These are phyloP conservation scores for Oppia nitens DNA, from an alignment of 1,140 invertebrate species.

Conservation along the genomic window DNA sequence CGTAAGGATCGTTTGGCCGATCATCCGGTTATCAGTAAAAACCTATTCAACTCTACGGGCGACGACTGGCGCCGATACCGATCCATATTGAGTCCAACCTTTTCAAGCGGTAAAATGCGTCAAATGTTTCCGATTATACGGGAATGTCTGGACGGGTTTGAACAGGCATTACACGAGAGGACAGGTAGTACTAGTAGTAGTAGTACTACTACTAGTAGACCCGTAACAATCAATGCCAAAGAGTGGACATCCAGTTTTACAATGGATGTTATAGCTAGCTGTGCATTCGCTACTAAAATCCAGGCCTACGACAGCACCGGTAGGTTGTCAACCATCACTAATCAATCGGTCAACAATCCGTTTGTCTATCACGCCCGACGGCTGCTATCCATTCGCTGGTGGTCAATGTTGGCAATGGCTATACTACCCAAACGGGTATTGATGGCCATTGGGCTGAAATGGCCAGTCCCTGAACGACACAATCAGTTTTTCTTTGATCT, in stretches of 20 bases:
- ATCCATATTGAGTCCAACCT: conserved; percentile 38
- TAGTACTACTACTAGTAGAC: background rate
- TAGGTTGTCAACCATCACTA: too few relatives aligned
- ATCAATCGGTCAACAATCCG: too few relatives aligned
- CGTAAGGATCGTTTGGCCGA: background rate
- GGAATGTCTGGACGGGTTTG: background rate
- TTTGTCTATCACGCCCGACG: conserved; percentile 25
- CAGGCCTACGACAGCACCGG: too few relatives aligned
- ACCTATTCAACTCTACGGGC: conserved; percentile 30
- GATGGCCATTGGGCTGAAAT: too few relatives aligned
- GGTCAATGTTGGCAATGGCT: too few relatives aligned
- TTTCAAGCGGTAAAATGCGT: conserved; percentile 40
- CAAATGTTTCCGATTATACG: conserved; percentile 17
- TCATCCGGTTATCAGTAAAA: background rate
- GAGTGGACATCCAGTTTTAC: conserved; percentile 23
- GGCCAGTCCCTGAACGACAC: conserved; percentile 12
- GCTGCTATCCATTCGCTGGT: background rate
- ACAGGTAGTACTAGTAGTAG: too few relatives aligned
- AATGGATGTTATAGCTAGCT: conserved; percentile 40
- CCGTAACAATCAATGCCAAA: too few relatives aligned
- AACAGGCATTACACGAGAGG: too few relatives aligned
- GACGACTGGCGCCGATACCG: conserved; percentile 38
- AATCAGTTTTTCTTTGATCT: conserved; percentile 13
- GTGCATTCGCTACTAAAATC: conserved; percentile 38
- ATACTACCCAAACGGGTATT: conserved; percentile 1